These are phyloP conservation scores for Coturnix japonica DNA, from an alignment of 2,113 vertebrate genomes.

Conservation along the genomic window DNA sequence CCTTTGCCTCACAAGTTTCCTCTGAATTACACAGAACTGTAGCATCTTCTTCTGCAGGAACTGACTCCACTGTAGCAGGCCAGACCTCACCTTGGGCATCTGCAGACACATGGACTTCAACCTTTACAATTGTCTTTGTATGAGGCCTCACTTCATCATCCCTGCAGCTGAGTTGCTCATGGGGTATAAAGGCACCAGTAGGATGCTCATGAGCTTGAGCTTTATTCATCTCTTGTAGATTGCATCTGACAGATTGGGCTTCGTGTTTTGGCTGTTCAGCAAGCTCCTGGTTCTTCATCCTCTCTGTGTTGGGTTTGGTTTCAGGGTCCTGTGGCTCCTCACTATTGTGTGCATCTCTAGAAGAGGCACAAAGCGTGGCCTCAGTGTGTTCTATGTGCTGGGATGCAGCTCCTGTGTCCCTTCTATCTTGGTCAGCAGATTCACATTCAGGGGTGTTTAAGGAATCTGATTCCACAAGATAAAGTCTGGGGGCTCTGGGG, in stretches of 20 bases:
- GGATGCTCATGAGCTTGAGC: not conserved
- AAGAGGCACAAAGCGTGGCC: accelerated
- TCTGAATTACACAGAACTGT: accelerated
- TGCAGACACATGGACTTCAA: conserved; percentile 21
- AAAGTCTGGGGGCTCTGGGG: not conserved
- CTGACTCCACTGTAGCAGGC: accelerated
- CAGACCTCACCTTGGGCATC: not conserved
- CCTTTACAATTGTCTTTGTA: not conserved
- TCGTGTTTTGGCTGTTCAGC: accelerated
- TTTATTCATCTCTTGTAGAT: accelerated
- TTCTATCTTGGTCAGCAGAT: not conserved
- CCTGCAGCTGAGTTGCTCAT: accelerated
- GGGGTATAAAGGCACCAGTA: accelerated
- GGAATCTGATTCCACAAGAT: accelerated
- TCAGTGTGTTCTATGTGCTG: accelerated
- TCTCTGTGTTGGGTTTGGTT: not conserved
- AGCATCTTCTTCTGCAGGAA: not conserved
- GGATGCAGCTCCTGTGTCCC: accelerated
- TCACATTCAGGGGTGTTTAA: not conserved
- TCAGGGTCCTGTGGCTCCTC: not conserved
- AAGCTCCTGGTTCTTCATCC: not conserved
- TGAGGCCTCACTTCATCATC: accelerated
- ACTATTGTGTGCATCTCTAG: accelerated
- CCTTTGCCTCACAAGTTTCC: not conserved
- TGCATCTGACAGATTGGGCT: not conserved